Evolutionary conservation across 2,113 vertebrate species (phyloP).

Genomic region (Eptesicus fuscus): DNA sequence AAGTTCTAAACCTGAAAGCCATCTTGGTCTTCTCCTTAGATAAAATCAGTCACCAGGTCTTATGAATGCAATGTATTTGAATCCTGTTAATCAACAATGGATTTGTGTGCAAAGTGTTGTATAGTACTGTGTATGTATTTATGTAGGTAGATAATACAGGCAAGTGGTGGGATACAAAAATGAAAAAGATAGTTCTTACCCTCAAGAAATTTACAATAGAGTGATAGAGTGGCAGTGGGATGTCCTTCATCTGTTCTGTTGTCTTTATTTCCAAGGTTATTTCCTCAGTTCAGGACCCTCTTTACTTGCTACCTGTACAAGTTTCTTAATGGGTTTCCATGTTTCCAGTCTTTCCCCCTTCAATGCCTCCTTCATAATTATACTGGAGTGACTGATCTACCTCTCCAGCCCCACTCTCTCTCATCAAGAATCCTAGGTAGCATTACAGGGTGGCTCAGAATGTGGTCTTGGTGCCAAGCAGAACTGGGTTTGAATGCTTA

Average conservation of each 20-base stretch:
- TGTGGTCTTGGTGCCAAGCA: neutral
- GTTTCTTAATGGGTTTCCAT: neutral
- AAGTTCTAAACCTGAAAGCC: slow-evolving; percentile 32
- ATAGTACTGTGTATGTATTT: neutral
- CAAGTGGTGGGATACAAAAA: neutral
- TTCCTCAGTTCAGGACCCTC: neutral
- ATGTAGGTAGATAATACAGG: neutral
- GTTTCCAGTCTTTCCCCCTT: neutral
- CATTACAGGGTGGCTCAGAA: neutral
- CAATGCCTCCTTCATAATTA: neutral
- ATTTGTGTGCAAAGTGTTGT: neutral
- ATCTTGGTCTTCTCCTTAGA: slow-evolving; percentile 11
- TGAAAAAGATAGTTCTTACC: slow-evolving; percentile 8
- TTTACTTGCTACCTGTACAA: slow-evolving; percentile 9
- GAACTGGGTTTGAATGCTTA: neutral
- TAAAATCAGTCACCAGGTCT: neutral
- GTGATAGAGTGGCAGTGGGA: neutral
- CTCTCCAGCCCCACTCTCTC: neutral
- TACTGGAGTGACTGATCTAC: neutral
- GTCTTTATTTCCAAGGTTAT: neutral
- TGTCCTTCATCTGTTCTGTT: neutral
- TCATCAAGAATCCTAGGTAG: neutral
- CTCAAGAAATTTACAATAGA: neutral
- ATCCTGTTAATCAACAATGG: neutral
- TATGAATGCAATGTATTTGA: slow-evolving; percentile 14